Evolutionary conservation across 2,797 vertebrate species (phyloP), one percentile per base, ranked within the genome.

Genomic region (Myripristis jacobus): DNA sequence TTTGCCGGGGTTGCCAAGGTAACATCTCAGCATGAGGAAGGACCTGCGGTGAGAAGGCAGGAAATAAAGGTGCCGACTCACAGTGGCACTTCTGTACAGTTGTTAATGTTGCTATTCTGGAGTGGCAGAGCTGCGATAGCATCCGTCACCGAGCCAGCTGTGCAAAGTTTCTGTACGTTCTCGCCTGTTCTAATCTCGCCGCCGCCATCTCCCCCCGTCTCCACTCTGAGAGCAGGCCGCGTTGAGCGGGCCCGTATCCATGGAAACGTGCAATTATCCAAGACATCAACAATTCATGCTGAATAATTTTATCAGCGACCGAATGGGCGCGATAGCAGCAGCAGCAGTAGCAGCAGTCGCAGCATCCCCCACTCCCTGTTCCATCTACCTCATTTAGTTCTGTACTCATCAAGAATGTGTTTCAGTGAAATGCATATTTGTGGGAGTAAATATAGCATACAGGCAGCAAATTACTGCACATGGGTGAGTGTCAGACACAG

Each of bases 191-290:
- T 72, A 58, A 80, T 85, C 80, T 79, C 55, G 22, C 54, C 52
- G 19, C 62, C 27, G 11, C 59, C 12, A 1, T 65, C 80, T 75
- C 71, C 65, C 60, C 55, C 74, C 71, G 24, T 83, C 69, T 82
- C 85, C 69, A 46, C 34, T 72, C 57, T 8, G 73, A 83, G 75
- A 88, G 71, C 70, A 36, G 75, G 69, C 86, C 72, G 57, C 52
- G 62, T 69, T 78, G 81, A 48, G 68, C 0, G 25, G 36, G 56
- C 38, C 64, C 1, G 82, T 92, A 70, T 82, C 91, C 89, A 92
- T 90, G 84, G 91, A 73, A 91, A 92, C 84, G 0, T 56, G 79
- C 90, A 92, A 91, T 92, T 91, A 92, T 89, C 82, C 46, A 60
- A 84, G 79, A 85, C 86, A 91, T 89, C 88, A 88, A 85, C 89